Base-by-base conservation (phyloP, 2,797 vertebrate genomes). In the Pipistrellus pygmaeus region DNA sequence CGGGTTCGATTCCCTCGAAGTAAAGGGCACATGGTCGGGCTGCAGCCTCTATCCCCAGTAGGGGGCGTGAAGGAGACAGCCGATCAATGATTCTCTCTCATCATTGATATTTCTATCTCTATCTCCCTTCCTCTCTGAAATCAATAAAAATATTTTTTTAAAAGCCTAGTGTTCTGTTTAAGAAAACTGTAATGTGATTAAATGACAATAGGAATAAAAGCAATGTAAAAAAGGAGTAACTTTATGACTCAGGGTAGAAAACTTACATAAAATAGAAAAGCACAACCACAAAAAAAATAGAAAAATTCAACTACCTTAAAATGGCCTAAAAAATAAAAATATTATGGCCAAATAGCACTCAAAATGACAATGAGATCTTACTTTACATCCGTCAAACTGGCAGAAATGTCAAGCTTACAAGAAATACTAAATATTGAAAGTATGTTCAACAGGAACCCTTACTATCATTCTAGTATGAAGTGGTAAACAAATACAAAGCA, bases 271-370 rank as follows among this genome's bases (percentile, higher is more conserved):
- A 77, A 57, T 1, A 91, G 60, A 85, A 77, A 76, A 77, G 23
- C 4, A 76, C 17, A 91, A 60, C 38, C 82, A 69, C 4, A 17
- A 85, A 62, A 60, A 12, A 85, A 64, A 55, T 18, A 75, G 21
- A 77, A 91, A 84, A 57, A 46, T 20, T 41, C 46, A 88, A 57
- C 64, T 60, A 80, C 51, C 51, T 90, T 90, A 85, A 71, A 72
- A 72, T 13, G 14, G 27, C 30, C 51, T 48, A 90, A 48, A 57
- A 25, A 57, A 25, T 25, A 57, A 85, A 71, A 30, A 72, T 44
- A 57, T n/a, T 57, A 88, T 13, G 9, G 13, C 14, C 64, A 71
- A 90, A 48, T 57, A 25, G 55, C 55, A 57, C 55, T 57, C 21
- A 57, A 57, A 25, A 57, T 25, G 23, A 57, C 55, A 25, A 57